Conservation (phyloP, 1,140 invertebrate genomes). For the Samia ricini region DNA sequence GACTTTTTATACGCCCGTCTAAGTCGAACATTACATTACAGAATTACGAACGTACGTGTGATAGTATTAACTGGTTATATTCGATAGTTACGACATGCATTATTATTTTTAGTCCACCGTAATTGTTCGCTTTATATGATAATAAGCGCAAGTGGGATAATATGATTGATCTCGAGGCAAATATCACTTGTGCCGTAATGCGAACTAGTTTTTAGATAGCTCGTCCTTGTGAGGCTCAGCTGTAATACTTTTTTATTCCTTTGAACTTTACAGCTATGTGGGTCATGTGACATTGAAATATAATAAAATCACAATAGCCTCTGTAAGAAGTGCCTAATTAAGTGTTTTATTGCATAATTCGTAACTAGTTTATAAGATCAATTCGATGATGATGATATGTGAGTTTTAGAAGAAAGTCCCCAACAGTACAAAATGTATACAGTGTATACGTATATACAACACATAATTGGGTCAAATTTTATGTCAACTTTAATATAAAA, state of each 20-base stretch:
- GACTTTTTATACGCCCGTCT: slow-evolving; percentile 53
- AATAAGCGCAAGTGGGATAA: slow-evolving; percentile 35
- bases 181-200: slow-evolving; percentile 58
- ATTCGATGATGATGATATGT: too few relatives aligned
- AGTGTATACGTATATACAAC: too few relatives aligned
- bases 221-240: slow-evolving; percentile 32
- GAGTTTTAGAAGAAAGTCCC: too few relatives aligned
- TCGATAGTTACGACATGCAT: slow-evolving; percentile 24
- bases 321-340: not conserved
- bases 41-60: slow-evolving; percentile 26
- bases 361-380: not conserved
- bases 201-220: slow-evolving; percentile 44
- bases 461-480: too few relatives aligned
- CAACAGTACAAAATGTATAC: too few relatives aligned
- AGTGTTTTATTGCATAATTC: not conserved
- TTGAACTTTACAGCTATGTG: not conserved
- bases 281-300: not conserved
- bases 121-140: slow-evolving; percentile 37
- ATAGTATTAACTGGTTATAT: slow-evolving; percentile 44
- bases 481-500: too few relatives aligned
- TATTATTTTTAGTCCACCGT: slow-evolving; percentile 21
- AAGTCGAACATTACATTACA: slow-evolving; percentile 46
- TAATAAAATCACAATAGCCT: not conserved
- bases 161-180: slow-evolving; percentile 52
- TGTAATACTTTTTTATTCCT: not conserved